Evolutionary conservation across 2,888 invertebrate genomes (phyloP), one percentile per base, ranked within the genome.

Genomic region (Nephrotoma appendiculata): DNA sequence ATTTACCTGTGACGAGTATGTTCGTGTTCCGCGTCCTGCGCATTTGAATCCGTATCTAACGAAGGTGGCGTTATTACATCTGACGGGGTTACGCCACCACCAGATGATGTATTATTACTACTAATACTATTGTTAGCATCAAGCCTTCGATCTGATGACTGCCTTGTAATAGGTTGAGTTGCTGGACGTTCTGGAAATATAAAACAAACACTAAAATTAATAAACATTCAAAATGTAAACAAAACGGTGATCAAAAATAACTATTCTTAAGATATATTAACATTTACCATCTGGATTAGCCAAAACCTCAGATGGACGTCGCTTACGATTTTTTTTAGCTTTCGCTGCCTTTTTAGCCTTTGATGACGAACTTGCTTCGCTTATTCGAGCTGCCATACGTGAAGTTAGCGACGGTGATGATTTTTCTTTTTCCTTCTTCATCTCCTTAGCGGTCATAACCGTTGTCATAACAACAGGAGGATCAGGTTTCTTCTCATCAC

Each of bases 121-220:
- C 90, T 90, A 89, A 90, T 90, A 83, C 91, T 90, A 71, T 71
- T 71, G 31, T 71, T 71, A 31, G 19, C 9, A 90, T 92, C 91
- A 88, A 91, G 90, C 88, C 91, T 89, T 87, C 91, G 91, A 89
- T 92, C 91, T 87, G 91, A 91, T 19, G 91, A 91, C 87, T 92
- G 92, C 86, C 91, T 90, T 87, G 90, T 90, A 88, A 91, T 91
- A 57, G 91, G 90, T 87, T 90, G 89, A 88, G 91, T 89, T 87
- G 91, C 90, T 86, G 90, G 90, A 48, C 91, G 91, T 89, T 92
- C 91, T 91, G 86, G 0, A 88, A 88, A 84, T 9, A 85, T 86
- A 57, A 87, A 87, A 87, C 83, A 88, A 83, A 86, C 42, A 31
- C 19, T 48, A 57, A 86, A 45, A 48, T 87, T 41, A 71, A 31